Conservation (phyloP, 2,113 vertebrate species). For the Oryctolagus cuniculus region mOryCun1.1 NC_091434.1:148889501-148890000, state of each 20-base stretch:
- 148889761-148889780: background rate
- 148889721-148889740: background rate
- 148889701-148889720: background rate
- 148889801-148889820: too few relatives aligned
- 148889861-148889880: too few relatives aligned
- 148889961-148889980: too few relatives aligned
- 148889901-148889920: too few relatives aligned
- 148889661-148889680: background rate
- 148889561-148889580: background rate
- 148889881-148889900: too few relatives aligned
- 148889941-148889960: too few relatives aligned
- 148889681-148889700: background rate
- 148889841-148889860: too few relatives aligned
- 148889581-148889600: background rate
- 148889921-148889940: too few relatives aligned
- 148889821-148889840: too few relatives aligned
- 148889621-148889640: background rate
- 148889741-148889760: background rate
- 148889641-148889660: background rate
- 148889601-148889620: background rate
- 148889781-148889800: background rate
- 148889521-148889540: background rate
- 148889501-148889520: rapidly evolving
- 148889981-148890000: too few relatives aligned
- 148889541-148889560: background rate